Evolutionary conservation across 2,888 invertebrate species (phyloP).

Genomic region (Volucella bombylans): DNA sequence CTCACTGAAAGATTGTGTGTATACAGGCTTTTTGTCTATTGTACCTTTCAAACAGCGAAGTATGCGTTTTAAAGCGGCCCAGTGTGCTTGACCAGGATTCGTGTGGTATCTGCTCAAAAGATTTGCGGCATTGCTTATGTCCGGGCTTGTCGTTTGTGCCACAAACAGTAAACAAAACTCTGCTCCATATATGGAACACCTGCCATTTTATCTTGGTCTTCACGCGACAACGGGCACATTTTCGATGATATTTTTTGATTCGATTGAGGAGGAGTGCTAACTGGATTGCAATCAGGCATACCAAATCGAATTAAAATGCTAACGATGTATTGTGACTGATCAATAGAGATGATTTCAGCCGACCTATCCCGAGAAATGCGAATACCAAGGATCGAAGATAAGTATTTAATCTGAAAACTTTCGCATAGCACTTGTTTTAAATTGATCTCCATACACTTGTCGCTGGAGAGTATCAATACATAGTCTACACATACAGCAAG

Average conservation of each 20-base stretch:
- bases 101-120: no score
- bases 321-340: conserved; percentile 68
- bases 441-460: conserved; percentile 32
- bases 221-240: conserved; percentile 47
- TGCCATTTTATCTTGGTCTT: conserved; percentile 38
- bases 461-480: conserved; percentile 67
- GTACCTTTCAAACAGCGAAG: no score
- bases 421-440: conserved; percentile 55
- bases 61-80: no score
- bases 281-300: conserved; percentile 60
- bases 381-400: conserved; percentile 69
- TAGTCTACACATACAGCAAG: conserved; percentile 75
- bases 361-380: conserved; percentile 48
- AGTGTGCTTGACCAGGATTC: no score
- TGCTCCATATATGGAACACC: conserved; percentile 43
- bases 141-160: no score
- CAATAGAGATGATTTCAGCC: conserved; percentile 51
- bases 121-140: no score
- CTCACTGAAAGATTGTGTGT: no score
- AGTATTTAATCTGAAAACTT: conserved; percentile 71
- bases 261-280: conserved; percentile 47
- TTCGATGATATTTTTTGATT: conserved; percentile 52
- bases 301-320: conserved; percentile 39
- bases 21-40: no score
- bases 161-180: no score